A percentile compares a stretch with the other conserved stretches of the same genome.
phyloP scores from a whole-genome alignment of 2,888 invertebrate species.

The Orchesella flavescens region DNA sequence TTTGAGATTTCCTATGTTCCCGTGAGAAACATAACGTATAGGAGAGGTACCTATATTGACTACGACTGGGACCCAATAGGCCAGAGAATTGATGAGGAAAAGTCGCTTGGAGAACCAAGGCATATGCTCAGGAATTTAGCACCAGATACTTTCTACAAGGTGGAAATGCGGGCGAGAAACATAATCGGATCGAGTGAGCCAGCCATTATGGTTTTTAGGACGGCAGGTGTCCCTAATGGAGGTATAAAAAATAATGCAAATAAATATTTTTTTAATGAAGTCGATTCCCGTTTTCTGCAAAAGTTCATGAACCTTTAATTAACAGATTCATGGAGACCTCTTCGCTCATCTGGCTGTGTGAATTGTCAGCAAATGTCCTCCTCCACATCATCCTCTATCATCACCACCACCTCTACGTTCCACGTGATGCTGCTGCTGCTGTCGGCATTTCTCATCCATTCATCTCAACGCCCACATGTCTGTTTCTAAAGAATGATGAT shows the following conservation, averaged over 20 bases:
- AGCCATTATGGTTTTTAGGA: constrained; percentile 86
- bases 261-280: too few relatives aligned
- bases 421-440: too few relatives aligned
- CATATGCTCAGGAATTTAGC: constrained; percentile 79
- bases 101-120: constrained; percentile 67
- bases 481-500: too few relatives aligned
- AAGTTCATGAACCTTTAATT: too few relatives aligned
- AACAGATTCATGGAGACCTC: too few relatives aligned
- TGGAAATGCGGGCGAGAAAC: constrained; percentile 90
- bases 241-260: constrained; percentile 78
- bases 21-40: constrained; percentile 74
- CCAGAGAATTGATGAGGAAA: constrained; percentile 53
- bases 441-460: too few relatives aligned
- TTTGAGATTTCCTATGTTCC: constrained; percentile 88
- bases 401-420: too few relatives aligned
- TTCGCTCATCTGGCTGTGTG: too few relatives aligned
- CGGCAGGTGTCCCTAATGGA: constrained; percentile 78
- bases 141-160: constrained; percentile 87
- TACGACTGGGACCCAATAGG: constrained; percentile 72
- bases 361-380: too few relatives aligned
- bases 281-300: too few relatives aligned
- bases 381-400: too few relatives aligned
- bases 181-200: constrained; percentile 87
- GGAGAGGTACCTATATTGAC: constrained; percentile 28
- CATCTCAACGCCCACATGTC: too few relatives aligned